These are phyloP conservation scores for Hoplodrina ambigua DNA, from an alignment of 2,888 invertebrate genomes.

Conservation along the genomic window DNA sequence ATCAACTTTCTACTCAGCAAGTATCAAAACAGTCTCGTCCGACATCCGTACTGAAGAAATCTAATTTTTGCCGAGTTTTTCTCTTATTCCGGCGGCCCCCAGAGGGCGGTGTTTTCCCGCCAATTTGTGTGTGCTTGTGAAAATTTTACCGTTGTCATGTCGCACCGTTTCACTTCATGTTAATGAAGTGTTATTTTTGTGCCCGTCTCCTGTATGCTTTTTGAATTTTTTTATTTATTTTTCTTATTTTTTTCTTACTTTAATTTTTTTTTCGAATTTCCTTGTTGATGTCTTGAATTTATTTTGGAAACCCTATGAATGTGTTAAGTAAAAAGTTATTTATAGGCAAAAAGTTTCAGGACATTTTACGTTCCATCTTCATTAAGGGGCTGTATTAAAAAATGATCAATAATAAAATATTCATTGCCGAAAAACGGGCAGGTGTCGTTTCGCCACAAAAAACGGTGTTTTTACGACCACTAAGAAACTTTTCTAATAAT, in stretches of 20 bases:
- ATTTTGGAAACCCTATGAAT: not conserved
- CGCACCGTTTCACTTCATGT: slow-evolving; percentile 71
- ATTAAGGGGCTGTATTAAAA: slow-evolving; percentile 52
- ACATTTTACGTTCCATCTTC: slow-evolving; percentile 14
- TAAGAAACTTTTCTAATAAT: slow-evolving; percentile 89
- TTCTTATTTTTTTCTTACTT: slow-evolving; percentile 5
- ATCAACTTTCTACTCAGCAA: slow-evolving; percentile 51
- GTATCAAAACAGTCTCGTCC: slow-evolving; percentile 75
- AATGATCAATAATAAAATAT: slow-evolving; percentile 59
- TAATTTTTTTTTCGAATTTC: not conserved
- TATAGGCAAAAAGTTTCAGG: not conserved
- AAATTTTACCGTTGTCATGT: slow-evolving; percentile 81
- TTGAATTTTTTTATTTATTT: slow-evolving; percentile 20
- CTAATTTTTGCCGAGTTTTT: slow-evolving; percentile 89
- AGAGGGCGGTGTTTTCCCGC: slow-evolving; percentile 81
- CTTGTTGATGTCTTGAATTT: not conserved
- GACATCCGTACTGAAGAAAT: slow-evolving; percentile 78
- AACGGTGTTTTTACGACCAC: slow-evolving; percentile 84
- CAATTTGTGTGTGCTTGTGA: slow-evolving; percentile 89
- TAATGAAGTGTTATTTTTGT: slow-evolving; percentile 69
- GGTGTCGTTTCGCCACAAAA: slow-evolving; percentile 79
- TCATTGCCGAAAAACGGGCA: slow-evolving; percentile 68
- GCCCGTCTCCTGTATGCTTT: slow-evolving; percentile 40
- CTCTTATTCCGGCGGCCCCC: slow-evolving; percentile 80
- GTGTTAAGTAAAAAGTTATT: not conserved